Conservation (phyloP, 2,888 invertebrate genomes). For the Chalcosyrphus nemorum region DNA sequence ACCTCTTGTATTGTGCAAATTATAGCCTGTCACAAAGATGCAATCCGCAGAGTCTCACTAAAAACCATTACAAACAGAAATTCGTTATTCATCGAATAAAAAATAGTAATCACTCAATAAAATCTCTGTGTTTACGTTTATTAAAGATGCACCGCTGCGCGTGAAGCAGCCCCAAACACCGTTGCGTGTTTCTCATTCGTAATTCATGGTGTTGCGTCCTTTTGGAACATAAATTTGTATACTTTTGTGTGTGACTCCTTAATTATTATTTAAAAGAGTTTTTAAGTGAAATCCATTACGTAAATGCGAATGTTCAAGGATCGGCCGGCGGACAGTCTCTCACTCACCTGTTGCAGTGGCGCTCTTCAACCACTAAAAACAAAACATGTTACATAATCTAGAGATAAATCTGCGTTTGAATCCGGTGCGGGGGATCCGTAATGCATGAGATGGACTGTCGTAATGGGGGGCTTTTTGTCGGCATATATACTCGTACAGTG, state of each 20-base stretch:
- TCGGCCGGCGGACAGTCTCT: too few species aligned
- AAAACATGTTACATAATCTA: slow-evolving; percentile 49
- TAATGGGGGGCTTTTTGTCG: slow-evolving; percentile 65
- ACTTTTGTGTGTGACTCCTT: slow-evolving; percentile 58
- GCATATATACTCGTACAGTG: slow-evolving; percentile 36
- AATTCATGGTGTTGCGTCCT: slow-evolving; percentile 67
- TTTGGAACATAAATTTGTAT: slow-evolving; percentile 60
- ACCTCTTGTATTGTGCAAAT: slow-evolving; percentile 37
- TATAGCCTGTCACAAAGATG: slow-evolving; percentile 53
- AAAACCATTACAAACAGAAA: slow-evolving; percentile 34
- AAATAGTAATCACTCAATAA: slow-evolving; percentile 61
- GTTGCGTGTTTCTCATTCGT: slow-evolving; percentile 64
- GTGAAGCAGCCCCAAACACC: neutral
- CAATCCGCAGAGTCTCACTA: slow-evolving; percentile 27
- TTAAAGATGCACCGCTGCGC: slow-evolving; percentile 29
- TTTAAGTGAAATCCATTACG: slow-evolving; percentile 63
- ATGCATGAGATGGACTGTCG: slow-evolving; percentile 58
- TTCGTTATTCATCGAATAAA: slow-evolving; percentile 42
- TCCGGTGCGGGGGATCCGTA: slow-evolving; percentile 31
- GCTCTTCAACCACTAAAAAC: too few species aligned
- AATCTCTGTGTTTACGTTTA: slow-evolving; percentile 57
- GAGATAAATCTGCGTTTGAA: slow-evolving; percentile 53
- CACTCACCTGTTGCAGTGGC: slow-evolving; percentile 37
- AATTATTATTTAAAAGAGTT: slow-evolving; percentile 57
- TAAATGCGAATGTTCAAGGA: slow-evolving; percentile 46